phyloP scores from a whole-genome alignment of 2,888 invertebrate genomes.

The Hyposoter didymator region DNA sequence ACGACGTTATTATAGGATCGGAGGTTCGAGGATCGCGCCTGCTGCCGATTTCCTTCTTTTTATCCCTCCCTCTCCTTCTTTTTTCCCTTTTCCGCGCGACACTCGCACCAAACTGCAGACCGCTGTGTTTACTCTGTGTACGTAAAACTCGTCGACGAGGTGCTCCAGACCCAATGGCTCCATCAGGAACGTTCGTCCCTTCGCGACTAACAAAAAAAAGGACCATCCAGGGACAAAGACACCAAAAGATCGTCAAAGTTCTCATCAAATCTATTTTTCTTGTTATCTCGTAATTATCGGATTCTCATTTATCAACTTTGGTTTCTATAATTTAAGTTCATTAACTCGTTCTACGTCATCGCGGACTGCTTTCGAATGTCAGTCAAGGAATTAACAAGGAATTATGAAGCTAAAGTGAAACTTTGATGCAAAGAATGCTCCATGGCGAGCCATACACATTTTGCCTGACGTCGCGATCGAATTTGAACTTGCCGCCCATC shows the following conservation, averaged over 20 bases:
- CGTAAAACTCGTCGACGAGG: conserved; percentile 36
- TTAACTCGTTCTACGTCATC: neutral
- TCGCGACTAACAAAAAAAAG: neutral
- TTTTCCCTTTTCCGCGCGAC: conserved; percentile 27
- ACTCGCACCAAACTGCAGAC: conserved; percentile 55
- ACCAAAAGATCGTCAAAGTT: neutral
- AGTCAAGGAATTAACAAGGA: neutral
- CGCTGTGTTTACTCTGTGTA: conserved; percentile 44
- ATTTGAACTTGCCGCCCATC: too few relatives aligned
- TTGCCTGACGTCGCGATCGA: too few relatives aligned
- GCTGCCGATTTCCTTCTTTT: conserved; percentile 42
- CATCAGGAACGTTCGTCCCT: conserved; percentile 20
- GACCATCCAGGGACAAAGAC: neutral
- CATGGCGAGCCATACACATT: too few relatives aligned
- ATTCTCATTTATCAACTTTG: neutral
- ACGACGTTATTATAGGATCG: conserved; percentile 59
- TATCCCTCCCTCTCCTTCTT: conserved; percentile 17
- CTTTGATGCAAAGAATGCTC: too few relatives aligned
- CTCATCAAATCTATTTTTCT: neutral
- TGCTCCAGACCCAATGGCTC: conserved; percentile 74
- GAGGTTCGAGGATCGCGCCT: conserved; percentile 35
- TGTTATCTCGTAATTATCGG: neutral
- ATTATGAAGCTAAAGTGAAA: too few relatives aligned
- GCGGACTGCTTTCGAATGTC: neutral
- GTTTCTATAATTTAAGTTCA: neutral